Percentiles rank a stretch among this genome's conserved stretches.
Conservation (phyloP, 2,888 invertebrate genomes). For the Saturnia japonica region DNA sequence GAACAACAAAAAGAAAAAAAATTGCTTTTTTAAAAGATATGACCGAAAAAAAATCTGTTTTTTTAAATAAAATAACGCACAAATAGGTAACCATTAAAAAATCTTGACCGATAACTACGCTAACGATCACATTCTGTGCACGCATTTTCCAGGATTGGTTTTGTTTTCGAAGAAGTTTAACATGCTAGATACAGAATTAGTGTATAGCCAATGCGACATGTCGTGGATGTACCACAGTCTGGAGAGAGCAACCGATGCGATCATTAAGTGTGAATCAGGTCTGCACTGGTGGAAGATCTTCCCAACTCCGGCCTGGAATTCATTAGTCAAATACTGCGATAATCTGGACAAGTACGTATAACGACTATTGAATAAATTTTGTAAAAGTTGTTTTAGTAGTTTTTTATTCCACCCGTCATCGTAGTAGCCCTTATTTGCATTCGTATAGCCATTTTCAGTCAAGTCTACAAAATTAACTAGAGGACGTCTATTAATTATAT, state of each 20-base stretch:
- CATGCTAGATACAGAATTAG: slow-evolving; percentile 77
- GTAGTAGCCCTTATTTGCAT: no score
- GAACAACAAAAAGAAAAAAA: no score
- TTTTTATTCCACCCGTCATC: no score
- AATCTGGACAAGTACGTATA: slow-evolving; percentile 80
- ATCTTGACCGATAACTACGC: background rate
- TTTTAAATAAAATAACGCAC: no score
- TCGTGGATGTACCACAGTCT: slow-evolving; percentile 82
- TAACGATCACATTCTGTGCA: background rate
- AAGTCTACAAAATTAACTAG: no score
- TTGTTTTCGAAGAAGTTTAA: slow-evolving; percentile 84
- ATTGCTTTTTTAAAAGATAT: no score
- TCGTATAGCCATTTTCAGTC: no score
- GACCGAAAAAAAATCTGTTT: no score
- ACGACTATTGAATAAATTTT: background rate
- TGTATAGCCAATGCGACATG: slow-evolving; percentile 77
- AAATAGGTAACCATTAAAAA: background rate
- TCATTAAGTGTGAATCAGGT: slow-evolving; percentile 84
- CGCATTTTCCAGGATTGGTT: slow-evolving; percentile 56
- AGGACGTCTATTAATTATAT: no score
- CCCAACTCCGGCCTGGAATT: slow-evolving; percentile 82
- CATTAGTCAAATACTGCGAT: slow-evolving; percentile 83
- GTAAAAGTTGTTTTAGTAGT: background rate
- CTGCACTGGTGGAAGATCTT: slow-evolving; percentile 85
- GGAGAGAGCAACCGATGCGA: slow-evolving; percentile 80